Conservation (phyloP, 2,113 vertebrate genomes). For the Tursiops truncatus region DNA sequence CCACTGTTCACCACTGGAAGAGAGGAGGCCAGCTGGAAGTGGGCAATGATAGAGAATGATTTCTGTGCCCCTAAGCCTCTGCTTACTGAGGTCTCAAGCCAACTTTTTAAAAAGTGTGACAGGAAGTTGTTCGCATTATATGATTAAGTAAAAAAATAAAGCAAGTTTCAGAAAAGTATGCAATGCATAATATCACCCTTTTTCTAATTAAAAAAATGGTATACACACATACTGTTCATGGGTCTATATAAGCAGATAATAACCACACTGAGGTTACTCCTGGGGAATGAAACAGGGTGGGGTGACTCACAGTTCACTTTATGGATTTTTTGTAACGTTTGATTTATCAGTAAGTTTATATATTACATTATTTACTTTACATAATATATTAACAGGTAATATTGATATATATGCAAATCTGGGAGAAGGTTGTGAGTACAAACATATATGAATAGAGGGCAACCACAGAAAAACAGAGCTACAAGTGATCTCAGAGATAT, state of each 20-base stretch:
- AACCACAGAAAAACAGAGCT: neutral
- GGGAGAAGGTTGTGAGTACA: neutral
- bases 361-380: neutral
- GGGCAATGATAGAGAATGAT: neutral
- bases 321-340: neutral
- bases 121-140: neutral
- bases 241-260: neutral
- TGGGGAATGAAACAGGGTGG: neutral
- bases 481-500: neutral
- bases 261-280: neutral
- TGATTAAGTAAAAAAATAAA: neutral
- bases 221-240: neutral
- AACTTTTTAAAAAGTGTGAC: neutral
- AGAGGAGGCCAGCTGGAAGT: neutral
- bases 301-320: neutral
- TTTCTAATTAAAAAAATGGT: neutral
- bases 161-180: constrained; percentile 13
- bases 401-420: neutral
- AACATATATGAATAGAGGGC: neutral
- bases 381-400: neutral
- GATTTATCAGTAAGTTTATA: neutral
- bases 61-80: neutral
- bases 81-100: neutral
- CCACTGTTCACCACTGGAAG: constrained; percentile 37
- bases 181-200: neutral